phyloP scores from a whole-genome alignment of 2,113 vertebrate species.

The Sterna hirundo region DNA sequence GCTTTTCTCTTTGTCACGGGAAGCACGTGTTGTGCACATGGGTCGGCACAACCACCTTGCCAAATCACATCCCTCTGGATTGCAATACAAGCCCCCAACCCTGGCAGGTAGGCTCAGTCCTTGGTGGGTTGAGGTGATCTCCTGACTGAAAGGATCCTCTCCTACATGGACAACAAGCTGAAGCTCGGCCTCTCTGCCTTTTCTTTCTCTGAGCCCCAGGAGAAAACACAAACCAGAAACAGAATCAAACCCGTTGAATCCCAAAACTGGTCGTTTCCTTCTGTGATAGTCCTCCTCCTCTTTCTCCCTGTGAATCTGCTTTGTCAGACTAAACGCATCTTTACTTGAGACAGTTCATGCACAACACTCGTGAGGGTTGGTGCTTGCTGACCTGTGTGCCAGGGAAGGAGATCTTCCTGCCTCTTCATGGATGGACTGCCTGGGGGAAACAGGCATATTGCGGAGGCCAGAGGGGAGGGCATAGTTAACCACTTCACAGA shows the following conservation, averaged over 20 bases:
- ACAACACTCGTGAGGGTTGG: not conserved
- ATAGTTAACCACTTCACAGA: not conserved
- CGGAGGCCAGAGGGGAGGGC: not conserved
- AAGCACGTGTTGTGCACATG: not conserved
- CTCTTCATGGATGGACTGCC: not conserved
- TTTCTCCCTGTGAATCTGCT: not conserved
- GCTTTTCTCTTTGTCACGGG: not conserved
- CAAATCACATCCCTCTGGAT: not conserved
- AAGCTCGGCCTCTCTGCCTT: not conserved
- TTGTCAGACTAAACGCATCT: not conserved
- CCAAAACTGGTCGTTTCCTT: accelerated
- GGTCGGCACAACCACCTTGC: not conserved
- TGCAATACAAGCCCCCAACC: accelerated
- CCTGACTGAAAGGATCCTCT: not conserved
- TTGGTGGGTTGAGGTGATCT: not conserved
- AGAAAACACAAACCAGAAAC: not conserved
- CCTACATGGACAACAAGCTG: not conserved
- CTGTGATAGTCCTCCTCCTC: not conserved
- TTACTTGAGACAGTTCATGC: not conserved
- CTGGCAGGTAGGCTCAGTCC: not conserved
- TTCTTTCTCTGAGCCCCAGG: not conserved
- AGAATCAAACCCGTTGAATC: not conserved
- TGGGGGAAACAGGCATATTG: not conserved
- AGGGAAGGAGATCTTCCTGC: not conserved
- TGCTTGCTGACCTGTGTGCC: not conserved